Evolutionary conservation across 2,797 vertebrate species (phyloP).

Genomic region (Heteromormyrus szaboi): DNA sequence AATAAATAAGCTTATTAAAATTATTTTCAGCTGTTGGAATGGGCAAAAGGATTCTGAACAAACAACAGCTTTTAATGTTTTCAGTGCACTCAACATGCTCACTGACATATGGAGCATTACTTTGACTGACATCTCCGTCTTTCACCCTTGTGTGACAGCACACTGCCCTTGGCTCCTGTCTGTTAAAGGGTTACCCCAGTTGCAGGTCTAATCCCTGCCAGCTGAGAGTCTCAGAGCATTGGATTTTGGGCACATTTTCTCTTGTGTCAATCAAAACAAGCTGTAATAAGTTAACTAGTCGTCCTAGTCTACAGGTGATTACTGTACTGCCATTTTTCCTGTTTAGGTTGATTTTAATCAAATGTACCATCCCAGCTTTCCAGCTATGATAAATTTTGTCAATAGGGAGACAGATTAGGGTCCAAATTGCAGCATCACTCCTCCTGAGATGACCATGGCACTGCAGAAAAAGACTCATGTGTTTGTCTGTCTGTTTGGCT

Average conservation of each 20-base stretch:
- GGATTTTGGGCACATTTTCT: background rate
- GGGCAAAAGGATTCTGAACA: background rate
- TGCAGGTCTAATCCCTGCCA: background rate
- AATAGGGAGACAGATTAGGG: background rate
- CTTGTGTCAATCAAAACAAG: background rate
- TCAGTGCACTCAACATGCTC: background rate
- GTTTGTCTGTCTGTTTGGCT: background rate
- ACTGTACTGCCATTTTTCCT: background rate
- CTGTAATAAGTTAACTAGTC: background rate
- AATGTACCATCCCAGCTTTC: background rate
- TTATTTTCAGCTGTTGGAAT: background rate
- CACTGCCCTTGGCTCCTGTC: background rate
- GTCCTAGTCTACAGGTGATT: background rate
- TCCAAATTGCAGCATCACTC: background rate
- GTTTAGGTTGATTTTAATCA: background rate
- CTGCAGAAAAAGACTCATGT: background rate
- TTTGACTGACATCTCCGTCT: background rate
- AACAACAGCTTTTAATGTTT: background rate
- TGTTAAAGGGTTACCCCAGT: background rate
- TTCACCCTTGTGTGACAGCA: background rate
- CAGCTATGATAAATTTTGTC: background rate
- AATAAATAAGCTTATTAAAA: background rate
- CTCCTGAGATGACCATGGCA: background rate
- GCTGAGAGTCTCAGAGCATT: background rate
- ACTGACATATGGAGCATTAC: background rate